These are phyloP conservation scores for Morus bassanus DNA, from an alignment of 2,797 vertebrate species.

Conservation along the genomic window DNA sequence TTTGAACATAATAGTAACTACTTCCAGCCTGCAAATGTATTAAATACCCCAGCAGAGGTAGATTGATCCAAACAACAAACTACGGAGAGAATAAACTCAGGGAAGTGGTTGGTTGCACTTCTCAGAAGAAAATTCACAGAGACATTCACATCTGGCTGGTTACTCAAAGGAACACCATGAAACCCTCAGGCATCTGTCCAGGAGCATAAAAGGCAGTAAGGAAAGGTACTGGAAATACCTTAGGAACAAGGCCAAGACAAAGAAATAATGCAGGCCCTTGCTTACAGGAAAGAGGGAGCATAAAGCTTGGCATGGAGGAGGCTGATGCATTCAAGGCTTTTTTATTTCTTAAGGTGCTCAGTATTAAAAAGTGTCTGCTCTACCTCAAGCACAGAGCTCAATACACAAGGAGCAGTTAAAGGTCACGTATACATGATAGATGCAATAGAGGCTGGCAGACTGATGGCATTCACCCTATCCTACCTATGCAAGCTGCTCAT, in stretches of 20 bases:
- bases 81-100: background rate
- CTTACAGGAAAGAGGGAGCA: background rate
- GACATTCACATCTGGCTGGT: background rate
- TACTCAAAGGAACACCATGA: background rate
- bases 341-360: background rate
- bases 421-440: background rate
- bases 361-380: background rate
- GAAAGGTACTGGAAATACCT: background rate
- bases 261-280: background rate
- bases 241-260: background rate
- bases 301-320: background rate
- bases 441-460: background rate
- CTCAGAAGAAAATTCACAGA: background rate
- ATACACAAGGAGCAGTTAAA: background rate
- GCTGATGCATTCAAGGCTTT: background rate
- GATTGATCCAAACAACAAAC: background rate
- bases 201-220: background rate
- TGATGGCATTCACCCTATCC: background rate
- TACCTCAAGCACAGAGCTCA: background rate
- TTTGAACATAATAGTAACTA: background rate
- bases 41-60: background rate
- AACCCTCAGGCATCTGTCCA: background rate
- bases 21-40: background rate
- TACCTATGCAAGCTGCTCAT: background rate
- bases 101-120: background rate